These are phyloP conservation scores for Aphrophora alni DNA, from an alignment of 2,888 invertebrate species.

Conservation along the genomic window DNA sequence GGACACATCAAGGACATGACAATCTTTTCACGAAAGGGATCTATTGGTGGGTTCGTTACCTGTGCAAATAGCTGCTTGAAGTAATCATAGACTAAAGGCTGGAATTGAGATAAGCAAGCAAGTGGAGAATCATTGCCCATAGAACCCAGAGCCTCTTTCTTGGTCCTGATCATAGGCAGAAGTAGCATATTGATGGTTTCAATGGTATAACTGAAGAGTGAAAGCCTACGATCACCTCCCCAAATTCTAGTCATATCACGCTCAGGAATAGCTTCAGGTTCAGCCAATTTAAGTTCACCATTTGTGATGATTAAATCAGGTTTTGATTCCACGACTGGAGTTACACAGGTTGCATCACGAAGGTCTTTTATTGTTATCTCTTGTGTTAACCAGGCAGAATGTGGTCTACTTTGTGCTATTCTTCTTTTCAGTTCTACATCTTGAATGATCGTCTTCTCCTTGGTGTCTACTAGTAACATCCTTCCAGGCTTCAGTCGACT, in stretches of 20 bases:
- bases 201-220: constrained; percentile 91
- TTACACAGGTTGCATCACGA: constrained; percentile 62
- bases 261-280: constrained; percentile 51
- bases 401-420: constrained; percentile 88
- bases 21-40: constrained; percentile 98
- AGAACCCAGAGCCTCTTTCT: constrained; percentile 97
- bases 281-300: constrained; percentile 56
- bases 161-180: constrained; percentile 95
- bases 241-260: constrained; percentile 59
- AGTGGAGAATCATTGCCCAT: constrained; percentile 99
- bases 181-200: constrained; percentile 94
- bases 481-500: constrained; percentile 97
- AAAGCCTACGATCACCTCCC: constrained; percentile 80
- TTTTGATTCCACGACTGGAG: constrained; percentile 54
- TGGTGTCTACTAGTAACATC: constrained; percentile 97
- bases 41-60: constrained; percentile 98
- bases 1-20: constrained; percentile 99
- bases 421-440: constrained; percentile 91
- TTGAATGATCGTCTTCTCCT: constrained; percentile 86
- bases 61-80: constrained; percentile 99
- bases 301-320: not conserved
- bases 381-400: constrained; percentile 88
- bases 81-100: constrained; percentile 94
- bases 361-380: constrained; percentile 86
- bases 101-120: constrained; percentile 94